Percentiles rank a stretch among this genome's conserved stretches.
Evolutionary conservation across 2,888 invertebrate genomes (phyloP).

Genomic region (Aricia artaxerxes): DNA sequence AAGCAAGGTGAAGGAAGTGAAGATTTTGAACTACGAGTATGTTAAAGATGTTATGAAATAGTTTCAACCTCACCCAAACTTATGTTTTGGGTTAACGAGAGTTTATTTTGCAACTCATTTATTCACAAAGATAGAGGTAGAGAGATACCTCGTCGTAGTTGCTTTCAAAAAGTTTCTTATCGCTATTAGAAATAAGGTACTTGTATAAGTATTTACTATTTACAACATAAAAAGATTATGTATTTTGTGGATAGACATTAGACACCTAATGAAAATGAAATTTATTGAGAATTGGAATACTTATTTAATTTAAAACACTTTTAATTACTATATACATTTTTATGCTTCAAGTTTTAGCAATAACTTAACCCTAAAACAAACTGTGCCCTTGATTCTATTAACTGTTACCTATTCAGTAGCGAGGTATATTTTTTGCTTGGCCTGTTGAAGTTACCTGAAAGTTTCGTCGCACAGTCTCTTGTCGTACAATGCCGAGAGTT

Average conservation of each 20-base stretch:
- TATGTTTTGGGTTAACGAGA: not conserved
- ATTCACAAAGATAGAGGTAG: not conserved
- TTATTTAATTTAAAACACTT: too few relatives aligned
- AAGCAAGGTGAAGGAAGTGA: not conserved
- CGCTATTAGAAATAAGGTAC: not conserved
- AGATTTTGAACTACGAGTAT: not conserved
- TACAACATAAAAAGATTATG: too few relatives aligned
- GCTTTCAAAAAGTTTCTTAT: not conserved
- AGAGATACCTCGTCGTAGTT: not conserved
- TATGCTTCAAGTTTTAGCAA: too few relatives aligned
- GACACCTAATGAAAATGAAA: too few relatives aligned
- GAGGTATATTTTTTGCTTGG: not conserved
- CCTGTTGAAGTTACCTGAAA: not conserved
- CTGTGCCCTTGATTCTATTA: too few relatives aligned
- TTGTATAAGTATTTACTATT: not conserved
- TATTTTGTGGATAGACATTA: too few relatives aligned
- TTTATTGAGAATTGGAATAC: too few relatives aligned
- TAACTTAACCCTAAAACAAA: too few relatives aligned
- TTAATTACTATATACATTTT: too few relatives aligned
- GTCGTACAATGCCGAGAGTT: conserved; percentile 35
- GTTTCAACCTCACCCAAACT: not conserved
- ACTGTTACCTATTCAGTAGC: not conserved
- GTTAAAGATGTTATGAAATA: not conserved
- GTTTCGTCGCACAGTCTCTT: not conserved
- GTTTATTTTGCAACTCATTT: not conserved